phyloP scores from a whole-genome alignment of 2,797 vertebrate species.

The Darevskia mixta region DNA sequence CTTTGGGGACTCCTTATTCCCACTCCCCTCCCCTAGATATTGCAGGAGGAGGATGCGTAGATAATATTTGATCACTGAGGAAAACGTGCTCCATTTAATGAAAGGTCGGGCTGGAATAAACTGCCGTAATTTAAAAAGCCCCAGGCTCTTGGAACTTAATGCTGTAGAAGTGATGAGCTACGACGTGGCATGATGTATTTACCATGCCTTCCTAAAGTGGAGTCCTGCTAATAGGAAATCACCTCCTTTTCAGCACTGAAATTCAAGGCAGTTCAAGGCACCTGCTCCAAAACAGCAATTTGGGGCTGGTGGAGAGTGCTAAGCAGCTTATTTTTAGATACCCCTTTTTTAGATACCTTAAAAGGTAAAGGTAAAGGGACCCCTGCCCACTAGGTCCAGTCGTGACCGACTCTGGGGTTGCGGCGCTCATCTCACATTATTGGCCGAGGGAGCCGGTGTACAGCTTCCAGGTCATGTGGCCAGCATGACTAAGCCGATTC shows the following conservation, averaged over 20 bases:
- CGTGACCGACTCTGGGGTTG: no score
- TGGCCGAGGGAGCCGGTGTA: no score
- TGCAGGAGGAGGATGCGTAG: neutral
- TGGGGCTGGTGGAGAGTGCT: neutral
- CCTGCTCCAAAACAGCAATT: neutral
- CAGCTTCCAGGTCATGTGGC: no score
- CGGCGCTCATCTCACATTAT: no score
- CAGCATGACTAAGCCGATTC: no score
- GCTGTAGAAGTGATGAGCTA: slow-evolving; percentile 12
- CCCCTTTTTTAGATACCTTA: no score
- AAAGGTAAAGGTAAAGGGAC: no score
- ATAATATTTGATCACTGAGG: slow-evolving; percentile 31
- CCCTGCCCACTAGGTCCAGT: no score
- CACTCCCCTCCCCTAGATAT: neutral
- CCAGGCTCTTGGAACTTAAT: slow-evolving; percentile 12
- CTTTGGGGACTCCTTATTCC: neutral
- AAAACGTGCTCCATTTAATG: slow-evolving; percentile 37
- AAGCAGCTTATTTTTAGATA: neutral
- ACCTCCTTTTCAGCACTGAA: neutral
- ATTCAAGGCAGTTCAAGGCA: neutral
- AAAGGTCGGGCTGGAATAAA: slow-evolving; percentile 31
- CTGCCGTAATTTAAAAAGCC: slow-evolving; percentile 34
- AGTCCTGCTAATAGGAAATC: slow-evolving; percentile 14
- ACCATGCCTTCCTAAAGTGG: neutral
- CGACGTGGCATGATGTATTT: neutral